Evolutionary conservation across 2,888 invertebrate genomes (phyloP), one percentile per base, ranked within the genome.

Genomic region (Nasonia oneida): DNA sequence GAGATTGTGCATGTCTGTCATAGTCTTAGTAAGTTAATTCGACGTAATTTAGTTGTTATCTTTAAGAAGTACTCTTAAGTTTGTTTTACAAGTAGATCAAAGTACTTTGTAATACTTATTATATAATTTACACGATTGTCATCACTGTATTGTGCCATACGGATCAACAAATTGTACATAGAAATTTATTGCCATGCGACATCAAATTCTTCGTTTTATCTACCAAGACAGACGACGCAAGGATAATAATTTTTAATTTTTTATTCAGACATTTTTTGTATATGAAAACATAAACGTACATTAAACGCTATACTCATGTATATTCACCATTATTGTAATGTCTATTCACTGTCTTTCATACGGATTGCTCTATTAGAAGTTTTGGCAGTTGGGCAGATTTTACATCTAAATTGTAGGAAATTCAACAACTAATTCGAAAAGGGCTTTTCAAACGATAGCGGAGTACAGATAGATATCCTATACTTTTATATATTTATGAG

Each of bases 141-240:
- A 83, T 86, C 71, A 39, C 71, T 88, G 81, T 88, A 89, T 86
- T 88, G 91, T 91, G 91, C 91, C 91, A 91, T 91, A 91, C 86
- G 87, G 90, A 89, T 89, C 39, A 39, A 71, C 87, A 89, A 90
- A 85, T 90, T 90, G 90, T 91, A 90, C 87, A 90, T 87, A 87
- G 64, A 82, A 87, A 83, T 81, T 83, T 86, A 85, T 86, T 87
- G 77, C 82, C 85, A 85, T 87, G n/a, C 57, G 78, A 83, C 85
- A 86, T 86, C 82, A 83, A 86, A 86, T 84, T 70, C 57, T 61
- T 77, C 79, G 50, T 83, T 78, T 71, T 47, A 79, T 79, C 67
- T 42, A 75, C 42, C 29, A 42, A 61, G 33, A 47, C n/a, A 71
- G 23, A 71, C 39, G 39, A 47, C 6, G 75, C 57, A 61, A n/a